Base-by-base conservation (phyloP, 2,113 vertebrate genomes). In the Gambusia holbrooki region DNA sequence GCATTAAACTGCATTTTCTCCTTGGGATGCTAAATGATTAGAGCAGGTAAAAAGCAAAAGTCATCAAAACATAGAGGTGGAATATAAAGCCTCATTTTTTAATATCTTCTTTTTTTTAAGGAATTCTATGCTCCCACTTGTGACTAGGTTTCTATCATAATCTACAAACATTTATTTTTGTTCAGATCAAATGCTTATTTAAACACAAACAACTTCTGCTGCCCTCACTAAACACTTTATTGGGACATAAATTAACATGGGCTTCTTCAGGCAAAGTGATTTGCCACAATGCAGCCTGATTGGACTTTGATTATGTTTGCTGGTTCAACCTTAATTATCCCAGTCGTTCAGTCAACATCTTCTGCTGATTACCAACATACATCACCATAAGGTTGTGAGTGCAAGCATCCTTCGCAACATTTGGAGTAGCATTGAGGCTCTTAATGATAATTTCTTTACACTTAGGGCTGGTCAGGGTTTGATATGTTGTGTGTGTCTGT, bases 231-330 rank as follows among this genome's bases (percentile, higher is more conserved):
- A 29, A 32, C 62, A 76, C 74, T 74, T 82, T 35, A 62, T 25
- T 3, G 42, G 69, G 60, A 77, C 60, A 25, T 30, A 79, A 81
- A 87, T 82, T 28, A 78, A 62, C 65, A 64, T 6, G 0, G 27
- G 35, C 72, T 69, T 80, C 74, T 81, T 82, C 76, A 80, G 42
- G 30, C 69, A 25, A 45, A 64, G 70, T 45, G 66, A 58, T 83
- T 84, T 67, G 72, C 58, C 82, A 89, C 84, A 90, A 88, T 89
- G 22, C 69, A 40, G 66, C 32, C 65, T 91, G 90, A 93, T 93
- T 91, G 76, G 67, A 61, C 1, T 32, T 73, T 90, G 88, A 92
- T 91, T 90, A 88, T 80, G 81, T 89, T 90, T 92, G 83, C 80
- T 87, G 80, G 71, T 80, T 86, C 80, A 83, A 83, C 74, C 73